Base-by-base conservation (phyloP, 2,888 invertebrate genomes). In the Tetranychus piercei region DNA sequence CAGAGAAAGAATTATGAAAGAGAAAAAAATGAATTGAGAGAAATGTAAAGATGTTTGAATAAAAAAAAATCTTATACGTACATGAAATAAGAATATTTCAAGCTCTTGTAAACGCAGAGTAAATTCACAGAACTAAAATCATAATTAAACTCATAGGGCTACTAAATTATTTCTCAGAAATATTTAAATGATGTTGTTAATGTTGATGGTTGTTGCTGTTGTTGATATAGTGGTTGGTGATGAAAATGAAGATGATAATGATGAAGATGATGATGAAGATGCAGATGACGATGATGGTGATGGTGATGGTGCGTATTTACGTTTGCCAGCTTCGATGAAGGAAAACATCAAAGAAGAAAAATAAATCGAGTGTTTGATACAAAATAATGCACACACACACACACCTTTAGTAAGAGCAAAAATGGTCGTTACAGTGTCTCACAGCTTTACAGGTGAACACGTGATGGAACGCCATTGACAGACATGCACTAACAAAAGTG, bases 1-100 rank as follows among this genome's bases (percentile, higher is more conserved):
- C 9, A 71, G 71, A 71, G 71, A 71, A 20, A 70, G 70, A 70
- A 70, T 20, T 20, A 70, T 22, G 70, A 70, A 64, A 67, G 22
- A 67, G 8, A 22, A 7, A 67, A 22, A n/a, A 22, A 18, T 11
- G n/a, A 18, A 67, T 11, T 8, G 67, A 67, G 67, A 67, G 15
- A 67, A n/a, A 67, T 11, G n/a, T 9, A 67, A 22, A 67, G n/a
- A 67, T 55, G 55, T 55, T 34, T 34, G 3, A 34, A 4, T 34
- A 34, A 55, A 55, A 8, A 45, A 55, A 55, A 55, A 55, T 7
- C 9, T 55, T 55, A 55, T 15, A 55, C 55, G 15, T 55, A 55
- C 55, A 55, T 55, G 55, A 55, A 15, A 55, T 55, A 34, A 34
- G 34, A 34, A 34, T 34, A 34, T 34, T 34, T 34, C 34, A 34